These are phyloP conservation scores for Apistogramma diplotaenia DNA, from an alignment of 2,113 vertebrate species.

Conservation along the genomic window DNA sequence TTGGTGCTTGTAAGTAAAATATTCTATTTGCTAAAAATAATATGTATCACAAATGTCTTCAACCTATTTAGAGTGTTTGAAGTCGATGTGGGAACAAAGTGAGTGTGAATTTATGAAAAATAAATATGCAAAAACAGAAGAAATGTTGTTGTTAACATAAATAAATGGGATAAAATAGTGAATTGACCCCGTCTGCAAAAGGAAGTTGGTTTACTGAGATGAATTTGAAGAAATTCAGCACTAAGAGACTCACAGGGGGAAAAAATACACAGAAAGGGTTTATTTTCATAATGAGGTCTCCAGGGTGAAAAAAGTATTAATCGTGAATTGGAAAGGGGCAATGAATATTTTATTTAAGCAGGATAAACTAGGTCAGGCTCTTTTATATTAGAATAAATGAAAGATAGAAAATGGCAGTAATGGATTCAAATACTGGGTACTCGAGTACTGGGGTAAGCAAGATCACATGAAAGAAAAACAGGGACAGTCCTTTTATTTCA, in stretches of 20 bases:
- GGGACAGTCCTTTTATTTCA: neutral
- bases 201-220: neutral
- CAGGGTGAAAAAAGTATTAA: slow-evolving; percentile 36
- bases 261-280: neutral
- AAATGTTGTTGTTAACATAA: neutral
- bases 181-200: neutral
- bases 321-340: slow-evolving; percentile 32
- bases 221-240: neutral
- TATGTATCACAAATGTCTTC: neutral
- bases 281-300: slow-evolving; percentile 52
- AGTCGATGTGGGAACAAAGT: neutral
- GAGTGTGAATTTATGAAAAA: neutral
- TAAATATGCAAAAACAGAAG: neutral
- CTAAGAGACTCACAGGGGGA: neutral
- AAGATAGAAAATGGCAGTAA: slow-evolving; percentile 25
- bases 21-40: neutral
- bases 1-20: neutral
- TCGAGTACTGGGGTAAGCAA: neutral
- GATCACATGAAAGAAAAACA: neutral
- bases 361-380: slow-evolving; percentile 48
- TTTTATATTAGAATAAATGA: slow-evolving; percentile 40
- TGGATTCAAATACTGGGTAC: slow-evolving; percentile 22
- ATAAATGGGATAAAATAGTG: neutral
- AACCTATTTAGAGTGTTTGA: neutral
- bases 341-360: slow-evolving; percentile 54